Conservation (phyloP, 2,888 invertebrate genomes). For the Lepidocyrtoides sp. region DNA sequence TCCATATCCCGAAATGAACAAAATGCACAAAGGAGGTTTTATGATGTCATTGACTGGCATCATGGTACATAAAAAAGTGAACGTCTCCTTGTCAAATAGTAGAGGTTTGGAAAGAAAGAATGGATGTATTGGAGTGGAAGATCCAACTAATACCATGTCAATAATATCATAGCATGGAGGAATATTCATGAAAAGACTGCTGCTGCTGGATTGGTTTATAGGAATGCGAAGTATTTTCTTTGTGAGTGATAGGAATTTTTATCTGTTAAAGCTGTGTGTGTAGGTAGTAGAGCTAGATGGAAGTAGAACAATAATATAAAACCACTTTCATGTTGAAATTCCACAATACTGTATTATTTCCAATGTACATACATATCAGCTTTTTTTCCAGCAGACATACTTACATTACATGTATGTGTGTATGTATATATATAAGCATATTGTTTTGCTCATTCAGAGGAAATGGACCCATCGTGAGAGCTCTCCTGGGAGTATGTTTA, state of each 20-base stretch:
- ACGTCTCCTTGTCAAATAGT: neutral
- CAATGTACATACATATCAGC: neutral
- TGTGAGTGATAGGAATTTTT: conserved; percentile 42
- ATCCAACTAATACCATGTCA: conserved; percentile 56
- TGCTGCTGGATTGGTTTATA: conserved; percentile 2
- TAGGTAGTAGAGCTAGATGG: neutral
- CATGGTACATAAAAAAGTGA: conserved; percentile 59
- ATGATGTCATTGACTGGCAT: conserved; percentile 68
- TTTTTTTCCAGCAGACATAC: neutral
- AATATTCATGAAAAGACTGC: conserved; percentile 63
- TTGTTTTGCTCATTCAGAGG: conserved; percentile 65
- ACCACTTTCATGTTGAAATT: neutral
- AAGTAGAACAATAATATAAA: neutral
- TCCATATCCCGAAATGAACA: conserved; percentile 39
- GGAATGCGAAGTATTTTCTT: conserved; percentile 40
- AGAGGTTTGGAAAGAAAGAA: neutral
- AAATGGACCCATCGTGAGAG: conserved; percentile 71
- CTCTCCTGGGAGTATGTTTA: conserved; percentile 74
- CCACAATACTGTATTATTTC: neutral
- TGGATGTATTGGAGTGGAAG: conserved; percentile 34
- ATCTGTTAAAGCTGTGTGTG: conserved; percentile 17
- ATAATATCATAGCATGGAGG: neutral
- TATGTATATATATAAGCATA: conserved; percentile 48
- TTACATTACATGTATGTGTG: neutral
- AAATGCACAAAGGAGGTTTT: conserved; percentile 56